Conservation (phyloP, 2,113 vertebrate genomes). For the Scytalopus superciliaris region DNA sequence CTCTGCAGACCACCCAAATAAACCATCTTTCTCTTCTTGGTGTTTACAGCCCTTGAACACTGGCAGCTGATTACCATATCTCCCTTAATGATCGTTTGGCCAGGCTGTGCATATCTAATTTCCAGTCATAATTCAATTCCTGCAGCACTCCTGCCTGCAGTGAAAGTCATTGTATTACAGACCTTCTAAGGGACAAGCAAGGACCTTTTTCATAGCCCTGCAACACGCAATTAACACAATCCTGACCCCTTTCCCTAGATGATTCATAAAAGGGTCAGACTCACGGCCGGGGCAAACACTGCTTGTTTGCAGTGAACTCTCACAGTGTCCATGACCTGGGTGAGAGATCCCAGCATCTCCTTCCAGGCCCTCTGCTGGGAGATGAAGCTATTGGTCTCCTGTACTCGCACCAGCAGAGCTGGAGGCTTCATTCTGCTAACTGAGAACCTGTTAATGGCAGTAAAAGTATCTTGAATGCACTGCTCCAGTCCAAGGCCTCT, state of each 20-base stretch:
- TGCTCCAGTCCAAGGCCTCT: not conserved
- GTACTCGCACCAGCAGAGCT: not conserved
- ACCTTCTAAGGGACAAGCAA: not conserved
- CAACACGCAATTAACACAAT: not conserved
- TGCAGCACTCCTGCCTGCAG: slow-evolving; percentile 58
- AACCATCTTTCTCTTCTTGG: slow-evolving; percentile 20
- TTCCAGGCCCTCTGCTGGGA: not conserved
- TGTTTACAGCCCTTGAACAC: slow-evolving; percentile 59
- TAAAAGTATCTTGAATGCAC: not conserved
- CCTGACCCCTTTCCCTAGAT: not conserved
- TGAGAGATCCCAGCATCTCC: not conserved
- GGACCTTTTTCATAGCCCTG: not conserved
- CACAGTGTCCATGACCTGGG: not conserved
- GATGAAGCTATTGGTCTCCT: not conserved
- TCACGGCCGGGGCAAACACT: not conserved
- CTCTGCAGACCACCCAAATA: slow-evolving; percentile 52
- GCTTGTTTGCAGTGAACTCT: not conserved
- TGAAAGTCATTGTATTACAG: slow-evolving; percentile 32
- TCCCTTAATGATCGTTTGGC: slow-evolving; percentile 64
- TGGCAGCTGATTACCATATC: slow-evolving; percentile 49
- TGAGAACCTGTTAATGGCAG: not conserved
- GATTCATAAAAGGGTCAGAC: not conserved
- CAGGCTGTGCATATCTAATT: slow-evolving; percentile 55
- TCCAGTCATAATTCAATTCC: slow-evolving; percentile 56
- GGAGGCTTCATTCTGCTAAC: not conserved